phyloP scores from a whole-genome alignment of 64 coral and sea anemone species.

The Porites lutea region DNA sequence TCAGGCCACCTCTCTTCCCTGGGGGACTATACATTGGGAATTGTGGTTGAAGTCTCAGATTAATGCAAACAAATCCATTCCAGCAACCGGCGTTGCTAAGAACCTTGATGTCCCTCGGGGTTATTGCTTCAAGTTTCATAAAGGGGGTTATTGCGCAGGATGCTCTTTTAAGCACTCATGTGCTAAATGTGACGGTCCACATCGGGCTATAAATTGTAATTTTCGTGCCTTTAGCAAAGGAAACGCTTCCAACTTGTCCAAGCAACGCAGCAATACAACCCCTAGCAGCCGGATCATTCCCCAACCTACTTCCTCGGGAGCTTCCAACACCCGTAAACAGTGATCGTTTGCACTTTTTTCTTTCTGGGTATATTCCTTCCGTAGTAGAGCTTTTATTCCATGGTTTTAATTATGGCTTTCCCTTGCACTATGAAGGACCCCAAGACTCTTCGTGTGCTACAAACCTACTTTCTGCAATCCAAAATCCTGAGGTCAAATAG shows the following conservation, averaged over 20 bases:
- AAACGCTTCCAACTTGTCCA: neutral
- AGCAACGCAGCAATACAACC: neutral
- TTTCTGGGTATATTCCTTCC: neutral
- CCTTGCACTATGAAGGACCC: constrained; percentile 9
- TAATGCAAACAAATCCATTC: too few relatives aligned
- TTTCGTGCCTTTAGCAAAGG: neutral
- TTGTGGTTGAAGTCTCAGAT: too few relatives aligned
- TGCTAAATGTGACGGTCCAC: too few relatives aligned
- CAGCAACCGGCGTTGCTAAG: too few relatives aligned
- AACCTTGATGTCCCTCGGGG: too few relatives aligned
- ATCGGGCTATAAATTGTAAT: too few relatives aligned
- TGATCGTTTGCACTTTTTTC: too few relatives aligned
- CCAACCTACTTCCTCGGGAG: neutral
- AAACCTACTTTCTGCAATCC: constrained; percentile 21
- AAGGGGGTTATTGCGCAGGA: neutral
- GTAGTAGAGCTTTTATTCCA: neutral
- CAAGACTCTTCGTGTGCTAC: neutral
- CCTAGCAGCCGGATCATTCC: neutral
- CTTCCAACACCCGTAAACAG: too few relatives aligned
- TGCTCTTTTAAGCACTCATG: constrained; percentile 11
- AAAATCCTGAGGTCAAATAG: neutral
- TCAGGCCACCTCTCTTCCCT: neutral
- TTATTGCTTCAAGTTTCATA: too few relatives aligned
- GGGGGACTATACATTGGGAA: neutral
- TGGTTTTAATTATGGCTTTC: neutral